Percentiles rank a stretch among this genome's conserved stretches.
phyloP scores from a whole-genome alignment of 2,113 vertebrate species.

The Clarias batrachus region DNA sequence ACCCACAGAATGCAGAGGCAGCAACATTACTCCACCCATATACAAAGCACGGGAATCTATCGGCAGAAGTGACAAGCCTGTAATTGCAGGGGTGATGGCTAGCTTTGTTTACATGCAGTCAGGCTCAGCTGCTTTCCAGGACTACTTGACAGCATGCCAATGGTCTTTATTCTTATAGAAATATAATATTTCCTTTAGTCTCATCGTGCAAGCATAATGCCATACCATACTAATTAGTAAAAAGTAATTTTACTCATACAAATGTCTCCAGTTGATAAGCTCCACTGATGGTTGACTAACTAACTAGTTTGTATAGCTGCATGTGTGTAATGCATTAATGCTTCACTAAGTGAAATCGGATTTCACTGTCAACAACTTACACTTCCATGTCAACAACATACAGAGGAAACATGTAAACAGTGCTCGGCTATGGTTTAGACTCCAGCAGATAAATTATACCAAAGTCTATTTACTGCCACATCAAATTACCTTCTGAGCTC shows the following conservation, averaged over 20 bases:
- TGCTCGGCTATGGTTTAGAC: slow-evolving; percentile 6
- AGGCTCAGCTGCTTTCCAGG: slow-evolving; percentile 13
- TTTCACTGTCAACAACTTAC: slow-evolving; percentile 1
- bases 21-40: background rate
- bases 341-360: slow-evolving; percentile 31
- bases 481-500: background rate
- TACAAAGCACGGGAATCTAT: slow-evolving; percentile 24
- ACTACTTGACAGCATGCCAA: background rate
- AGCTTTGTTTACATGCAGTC: slow-evolving; percentile 5
- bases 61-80: slow-evolving; percentile 39
- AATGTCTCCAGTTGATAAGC: background rate
- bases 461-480: background rate
- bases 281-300: slow-evolving; percentile 2
- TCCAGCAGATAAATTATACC: slow-evolving; percentile 2
- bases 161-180: background rate
- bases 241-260: background rate
- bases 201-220: background rate
- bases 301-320: background rate
- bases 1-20: background rate
- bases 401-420: background rate
- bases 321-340: slow-evolving; percentile 14
- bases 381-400: slow-evolving; percentile 8
- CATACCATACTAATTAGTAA: background rate
- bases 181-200: background rate
- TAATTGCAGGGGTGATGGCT: background rate